These are phyloP conservation scores for Tricholaema leucomelas DNA, from an alignment of 2,113 vertebrate genomes.

Conservation along the genomic window DNA sequence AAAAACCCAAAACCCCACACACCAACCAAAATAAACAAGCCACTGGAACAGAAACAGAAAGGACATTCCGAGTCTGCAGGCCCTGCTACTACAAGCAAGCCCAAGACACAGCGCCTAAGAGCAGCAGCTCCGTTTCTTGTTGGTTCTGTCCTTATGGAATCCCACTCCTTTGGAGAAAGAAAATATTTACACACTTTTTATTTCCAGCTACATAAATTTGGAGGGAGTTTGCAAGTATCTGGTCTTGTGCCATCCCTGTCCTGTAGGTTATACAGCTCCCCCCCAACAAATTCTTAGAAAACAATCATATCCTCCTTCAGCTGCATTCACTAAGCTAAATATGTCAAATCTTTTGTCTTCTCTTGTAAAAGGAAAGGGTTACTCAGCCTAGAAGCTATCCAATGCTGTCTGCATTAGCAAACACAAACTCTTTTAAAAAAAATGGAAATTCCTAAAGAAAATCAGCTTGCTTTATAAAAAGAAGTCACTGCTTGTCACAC, in stretches of 20 bases:
- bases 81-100: neutral
- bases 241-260: neutral
- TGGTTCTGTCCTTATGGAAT: neutral
- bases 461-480: neutral
- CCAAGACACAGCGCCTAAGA: neutral
- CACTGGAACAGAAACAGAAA: neutral
- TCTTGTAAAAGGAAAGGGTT: neutral
- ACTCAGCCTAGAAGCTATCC: neutral
- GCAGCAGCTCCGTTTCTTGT: neutral
- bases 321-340: neutral
- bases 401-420: neutral
- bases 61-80: neutral
- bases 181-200: neutral
- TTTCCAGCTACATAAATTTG: neutral
- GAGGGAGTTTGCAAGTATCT: neutral
- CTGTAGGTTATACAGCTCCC: neutral
- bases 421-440: neutral
- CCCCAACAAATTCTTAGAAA: neutral
- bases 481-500: neutral
- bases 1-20: neutral
- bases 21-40: too few relatives aligned
- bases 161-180: rapidly evolving
- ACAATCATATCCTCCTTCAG: neutral
- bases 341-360: neutral
- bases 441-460: neutral